A percentile compares a stretch with the other conserved stretches of the same genome.
Evolutionary conservation across 1,140 invertebrate species (phyloP).

Genomic region (Pseudomyrmex pallidus): DNA sequence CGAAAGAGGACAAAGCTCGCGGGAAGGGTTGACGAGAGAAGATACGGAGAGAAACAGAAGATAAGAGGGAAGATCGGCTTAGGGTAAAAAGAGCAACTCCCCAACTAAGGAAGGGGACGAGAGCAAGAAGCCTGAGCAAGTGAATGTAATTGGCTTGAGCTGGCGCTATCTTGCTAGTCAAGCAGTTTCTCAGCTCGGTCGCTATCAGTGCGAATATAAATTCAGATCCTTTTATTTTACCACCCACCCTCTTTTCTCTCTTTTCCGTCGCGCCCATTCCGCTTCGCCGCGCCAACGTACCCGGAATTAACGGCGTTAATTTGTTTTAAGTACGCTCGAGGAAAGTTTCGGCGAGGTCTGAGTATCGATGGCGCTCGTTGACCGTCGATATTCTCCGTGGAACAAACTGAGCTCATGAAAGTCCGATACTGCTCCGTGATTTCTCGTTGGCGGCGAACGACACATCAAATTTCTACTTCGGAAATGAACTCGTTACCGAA

Average conservation of each 20-base stretch:
- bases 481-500: not conserved
- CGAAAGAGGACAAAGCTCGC: not conserved
- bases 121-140: conserved; percentile 75
- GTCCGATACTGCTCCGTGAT: conserved; percentile 6
- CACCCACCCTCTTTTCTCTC: conserved; percentile 39
- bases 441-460: not conserved
- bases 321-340: conserved; percentile 76
- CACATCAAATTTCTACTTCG: not conserved
- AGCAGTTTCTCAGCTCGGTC: conserved; percentile 81
- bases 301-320: conserved; percentile 80
- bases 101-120: conserved; percentile 35
- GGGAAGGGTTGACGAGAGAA: not conserved
- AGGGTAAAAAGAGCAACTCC: conserved; percentile 39
- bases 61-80: conserved; percentile 57
- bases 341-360: conserved; percentile 67
- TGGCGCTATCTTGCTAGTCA: conserved; percentile 80
- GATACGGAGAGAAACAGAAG: conserved; percentile 13
- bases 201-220: conserved; percentile 83
- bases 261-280: conserved; percentile 34
- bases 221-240: conserved; percentile 77
- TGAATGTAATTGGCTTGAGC: conserved; percentile 83
- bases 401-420: conserved; percentile 22
- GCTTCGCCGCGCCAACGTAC: conserved; percentile 34
- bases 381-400: conserved; percentile 57
- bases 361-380: conserved; percentile 69